Evolutionary conservation across 2,797 vertebrate genomes (phyloP), one percentile per base, ranked within the genome.

Genomic region (Peromyscus eremicus): DNA sequence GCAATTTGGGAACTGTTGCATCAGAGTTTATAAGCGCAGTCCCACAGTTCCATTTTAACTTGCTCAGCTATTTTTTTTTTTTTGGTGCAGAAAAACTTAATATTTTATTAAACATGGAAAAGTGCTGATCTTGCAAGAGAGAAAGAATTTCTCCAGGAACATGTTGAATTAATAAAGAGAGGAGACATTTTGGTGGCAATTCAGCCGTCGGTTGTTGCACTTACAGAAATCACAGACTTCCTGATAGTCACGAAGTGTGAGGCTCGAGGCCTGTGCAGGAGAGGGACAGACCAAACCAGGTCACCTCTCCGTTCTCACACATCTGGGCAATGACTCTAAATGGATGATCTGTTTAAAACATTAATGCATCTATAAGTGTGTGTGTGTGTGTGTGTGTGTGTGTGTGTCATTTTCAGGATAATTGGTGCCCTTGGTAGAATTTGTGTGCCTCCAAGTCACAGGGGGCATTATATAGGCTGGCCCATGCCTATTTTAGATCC

Each of bases 41-140:
- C 79, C 81, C 88, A 86, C 9, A 70, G 34, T 52, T 89, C 81
- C 88, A 83, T 91, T 96, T 92, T 80, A 96, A 97, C 95, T 32
- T 46, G 88, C 91, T 97, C 95, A 97, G 95, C 95, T 95, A 0
- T 92, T 96, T 79, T 79, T 71, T 92, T 96, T 79, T 71, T 64
- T 37, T 73, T 70, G 25, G 34, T 55, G 17, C 16, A 16, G 25
- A 43, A 82, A 93, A 87, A 91, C n/a, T n/a, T 76, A 77, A 92
- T 97, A 89, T 97, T 96, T 97, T 96, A 94, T 97, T 98, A 94
- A 98, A 97, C 90, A 92, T 23, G 75, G 89, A 62, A 25, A 94
- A 97, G 86, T 96, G 97, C 97, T 96, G 95, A 97, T 57, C 70
- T 92, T 92, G 96, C 96, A 94, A 87, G 83, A 95, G n/a, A 75